These are phyloP conservation scores for Colinus virginianus DNA, from an alignment of 2,113 vertebrate genomes.

Conservation along the genomic window DNA sequence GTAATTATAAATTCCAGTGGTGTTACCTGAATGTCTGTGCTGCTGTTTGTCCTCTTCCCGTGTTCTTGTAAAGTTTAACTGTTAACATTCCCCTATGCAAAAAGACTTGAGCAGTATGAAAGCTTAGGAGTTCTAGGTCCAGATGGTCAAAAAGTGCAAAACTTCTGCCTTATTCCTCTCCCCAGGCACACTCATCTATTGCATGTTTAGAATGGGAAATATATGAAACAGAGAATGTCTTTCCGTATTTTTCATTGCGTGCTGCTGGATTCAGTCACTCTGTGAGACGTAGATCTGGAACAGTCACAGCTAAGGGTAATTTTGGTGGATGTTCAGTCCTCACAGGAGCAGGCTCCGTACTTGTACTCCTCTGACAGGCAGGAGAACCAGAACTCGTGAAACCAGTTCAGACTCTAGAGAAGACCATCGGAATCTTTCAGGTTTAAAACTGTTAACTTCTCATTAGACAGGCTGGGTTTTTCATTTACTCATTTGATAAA, in stretches of 20 bases:
- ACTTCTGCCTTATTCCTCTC: background rate
- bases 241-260: background rate
- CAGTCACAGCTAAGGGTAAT: background rate
- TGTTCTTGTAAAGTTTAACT: background rate
- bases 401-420: background rate
- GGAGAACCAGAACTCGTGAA: background rate
- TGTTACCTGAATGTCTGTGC: background rate
- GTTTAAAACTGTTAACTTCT: background rate
- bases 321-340: background rate
- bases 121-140: background rate
- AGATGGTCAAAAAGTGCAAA: background rate
- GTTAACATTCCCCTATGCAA: background rate
- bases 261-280: background rate
- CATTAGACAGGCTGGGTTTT: background rate
- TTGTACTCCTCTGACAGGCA: background rate
- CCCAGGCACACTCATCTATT: background rate
- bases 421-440: background rate
- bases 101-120: background rate
- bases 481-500: background rate
- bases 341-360: accelerated
- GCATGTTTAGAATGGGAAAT: background rate
- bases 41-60: background rate
- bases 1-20: background rate
- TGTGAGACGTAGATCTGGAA: background rate
- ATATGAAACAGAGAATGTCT: background rate